A percentile compares a stretch with the other conserved stretches of the same genome.
These are phyloP conservation scores for Trachelus tabidus DNA, from an alignment of 2,888 invertebrate species.

Conservation along the genomic window DNA sequence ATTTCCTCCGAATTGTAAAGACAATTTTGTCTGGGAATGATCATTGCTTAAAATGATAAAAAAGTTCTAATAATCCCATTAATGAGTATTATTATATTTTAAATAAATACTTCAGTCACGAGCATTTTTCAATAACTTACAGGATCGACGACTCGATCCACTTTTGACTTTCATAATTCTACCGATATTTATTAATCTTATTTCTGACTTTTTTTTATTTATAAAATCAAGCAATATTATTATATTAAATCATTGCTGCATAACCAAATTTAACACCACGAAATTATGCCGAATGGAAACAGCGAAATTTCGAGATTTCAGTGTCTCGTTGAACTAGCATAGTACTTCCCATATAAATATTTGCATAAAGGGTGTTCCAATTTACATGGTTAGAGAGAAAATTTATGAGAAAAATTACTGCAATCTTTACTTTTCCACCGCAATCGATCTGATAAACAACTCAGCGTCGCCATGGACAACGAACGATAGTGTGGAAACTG, in stretches of 20 bases:
- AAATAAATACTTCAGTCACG: not conserved
- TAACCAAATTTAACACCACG: not conserved
- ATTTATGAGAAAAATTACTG: not conserved
- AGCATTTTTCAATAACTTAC: not conserved
- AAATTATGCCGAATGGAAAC: not conserved
- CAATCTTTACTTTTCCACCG: not conserved
- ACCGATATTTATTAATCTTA: not conserved
- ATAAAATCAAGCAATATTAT: not conserved
- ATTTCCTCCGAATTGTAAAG: conserved; percentile 12
- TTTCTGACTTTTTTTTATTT: not conserved
- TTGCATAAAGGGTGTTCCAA: not conserved
- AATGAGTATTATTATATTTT: not conserved
- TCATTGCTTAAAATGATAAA: conserved; percentile 21
- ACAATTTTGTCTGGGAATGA: conserved; percentile 18
- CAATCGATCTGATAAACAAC: not conserved
- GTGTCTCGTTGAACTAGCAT: not conserved
- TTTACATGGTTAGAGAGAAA: not conserved
- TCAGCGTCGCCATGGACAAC: not conserved
- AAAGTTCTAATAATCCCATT: too few relatives aligned
- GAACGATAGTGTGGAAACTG: not conserved
- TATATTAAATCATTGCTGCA: not conserved
- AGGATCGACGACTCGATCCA: not conserved
- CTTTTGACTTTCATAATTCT: not conserved
- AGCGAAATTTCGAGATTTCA: not conserved
- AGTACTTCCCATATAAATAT: not conserved